A percentile compares a stretch with the other conserved stretches of the same genome.
These are phyloP conservation scores for Ormia ochracea DNA, from an alignment of 2,888 invertebrate species.

Conservation along the genomic window DNA sequence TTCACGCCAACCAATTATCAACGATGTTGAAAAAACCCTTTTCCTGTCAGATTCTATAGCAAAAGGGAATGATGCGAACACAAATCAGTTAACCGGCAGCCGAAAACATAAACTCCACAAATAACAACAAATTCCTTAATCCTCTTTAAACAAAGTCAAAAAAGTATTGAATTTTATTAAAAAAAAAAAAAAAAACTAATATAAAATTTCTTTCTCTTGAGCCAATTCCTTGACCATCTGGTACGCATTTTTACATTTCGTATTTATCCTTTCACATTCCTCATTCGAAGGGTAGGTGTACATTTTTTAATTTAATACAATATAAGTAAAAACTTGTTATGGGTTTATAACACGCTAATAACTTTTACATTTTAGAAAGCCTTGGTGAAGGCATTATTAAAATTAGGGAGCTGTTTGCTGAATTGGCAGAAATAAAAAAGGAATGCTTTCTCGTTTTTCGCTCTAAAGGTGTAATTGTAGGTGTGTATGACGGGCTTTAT, in stretches of 20 bases:
- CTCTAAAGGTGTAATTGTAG: neutral
- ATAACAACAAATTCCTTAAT: too few species aligned
- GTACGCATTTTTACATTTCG: neutral
- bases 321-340: slow-evolving; percentile 14
- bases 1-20: too few species aligned
- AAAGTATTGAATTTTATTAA: neutral
- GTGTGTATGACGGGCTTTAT: neutral
- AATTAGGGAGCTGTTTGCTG: neutral
- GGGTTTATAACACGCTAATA: slow-evolving; percentile 31
- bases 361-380: neutral
- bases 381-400: neutral
- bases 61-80: too few species aligned
- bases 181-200: neutral
- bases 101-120: too few species aligned
- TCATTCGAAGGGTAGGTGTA: neutral
- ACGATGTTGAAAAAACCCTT: too few species aligned
- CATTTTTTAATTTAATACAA: neutral
- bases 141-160: neutral
- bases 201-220: neutral
- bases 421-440: neutral
- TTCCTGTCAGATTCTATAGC: too few species aligned
- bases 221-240: neutral
- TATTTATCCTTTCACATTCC: neutral
- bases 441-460: neutral
- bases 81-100: too few species aligned